These are phyloP conservation scores for Cyphomyrus discorhynchus DNA, from an alignment of 2,113 vertebrate genomes.

Conservation along the genomic window DNA sequence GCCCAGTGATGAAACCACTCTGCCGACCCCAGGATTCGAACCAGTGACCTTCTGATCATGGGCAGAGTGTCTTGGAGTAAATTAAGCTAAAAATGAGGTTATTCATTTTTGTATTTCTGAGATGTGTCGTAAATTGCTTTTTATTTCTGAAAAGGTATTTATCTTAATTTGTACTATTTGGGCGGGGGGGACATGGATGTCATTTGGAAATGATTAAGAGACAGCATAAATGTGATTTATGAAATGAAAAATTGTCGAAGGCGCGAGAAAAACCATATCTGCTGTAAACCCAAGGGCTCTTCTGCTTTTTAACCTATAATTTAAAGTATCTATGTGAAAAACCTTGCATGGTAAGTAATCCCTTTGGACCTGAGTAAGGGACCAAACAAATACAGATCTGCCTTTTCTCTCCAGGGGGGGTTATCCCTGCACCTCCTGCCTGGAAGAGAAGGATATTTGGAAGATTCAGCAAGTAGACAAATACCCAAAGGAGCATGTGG, in stretches of 20 bases:
- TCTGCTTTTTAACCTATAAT: conserved; percentile 3
- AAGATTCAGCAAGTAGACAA: not conserved
- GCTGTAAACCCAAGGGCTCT: not conserved
- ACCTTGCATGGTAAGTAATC: not conserved
- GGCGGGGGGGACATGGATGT: not conserved
- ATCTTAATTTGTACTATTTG: not conserved
- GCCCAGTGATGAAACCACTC: not conserved
- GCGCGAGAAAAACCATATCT: not conserved
- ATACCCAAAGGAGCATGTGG: not conserved
- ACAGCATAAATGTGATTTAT: not conserved
- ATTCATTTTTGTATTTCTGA: not conserved
- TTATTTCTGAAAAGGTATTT: conserved; percentile 6
- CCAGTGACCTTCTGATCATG: not conserved
- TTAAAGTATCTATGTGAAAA: not conserved
- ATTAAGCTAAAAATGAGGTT: not conserved
- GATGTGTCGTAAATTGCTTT: not conserved
- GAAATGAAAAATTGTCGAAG: not conserved
- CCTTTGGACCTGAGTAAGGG: not conserved
- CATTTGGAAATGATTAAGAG: not conserved
- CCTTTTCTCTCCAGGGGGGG: not conserved
- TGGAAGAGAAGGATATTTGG: not conserved
- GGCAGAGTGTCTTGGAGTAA: not conserved
- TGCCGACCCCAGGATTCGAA: not conserved
- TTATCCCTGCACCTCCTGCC: not conserved
- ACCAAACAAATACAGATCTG: not conserved